phyloP scores from a whole-genome alignment of 2,797 vertebrate genomes.

The Tympanoctomys barrerae region DNA sequence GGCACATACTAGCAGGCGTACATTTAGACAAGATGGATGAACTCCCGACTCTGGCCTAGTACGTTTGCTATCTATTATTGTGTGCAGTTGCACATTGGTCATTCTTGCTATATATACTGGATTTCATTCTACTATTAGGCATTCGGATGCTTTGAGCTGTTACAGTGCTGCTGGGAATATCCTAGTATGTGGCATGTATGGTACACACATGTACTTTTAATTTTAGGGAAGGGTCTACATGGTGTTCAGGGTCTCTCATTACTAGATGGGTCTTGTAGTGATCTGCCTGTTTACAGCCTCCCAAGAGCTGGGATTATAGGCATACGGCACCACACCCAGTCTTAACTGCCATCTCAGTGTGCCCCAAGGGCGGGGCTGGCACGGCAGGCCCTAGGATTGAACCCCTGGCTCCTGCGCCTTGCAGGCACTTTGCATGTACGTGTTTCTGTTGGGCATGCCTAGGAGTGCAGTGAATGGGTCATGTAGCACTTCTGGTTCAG shows the following conservation, averaged over 20 bases:
- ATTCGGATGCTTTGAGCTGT: not conserved
- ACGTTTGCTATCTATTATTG: not conserved
- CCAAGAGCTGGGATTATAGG: too few relatives aligned
- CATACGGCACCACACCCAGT: too few relatives aligned
- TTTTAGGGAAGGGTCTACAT: too few relatives aligned
- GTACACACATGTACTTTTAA: not conserved
- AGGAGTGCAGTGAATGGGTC: not conserved
- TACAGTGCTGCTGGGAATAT: not conserved
- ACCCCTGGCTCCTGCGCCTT: too few relatives aligned
- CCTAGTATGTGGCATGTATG: not conserved
- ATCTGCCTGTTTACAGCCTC: too few relatives aligned
- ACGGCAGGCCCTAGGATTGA: too few relatives aligned
- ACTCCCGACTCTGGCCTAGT: not conserved
- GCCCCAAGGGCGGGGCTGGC: too few relatives aligned
- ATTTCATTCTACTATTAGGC: not conserved
- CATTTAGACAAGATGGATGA: not conserved
- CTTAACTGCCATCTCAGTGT: too few relatives aligned
- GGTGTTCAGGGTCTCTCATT: too few relatives aligned
- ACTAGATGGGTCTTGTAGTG: too few relatives aligned
- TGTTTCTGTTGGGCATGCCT: not conserved
- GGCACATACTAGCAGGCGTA: rapidly evolving
- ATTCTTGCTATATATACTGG: not conserved
- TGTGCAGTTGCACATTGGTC: not conserved
- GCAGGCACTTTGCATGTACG: not conserved
- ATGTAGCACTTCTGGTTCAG: not conserved